Percentiles rank a stretch among this genome's conserved stretches.
phyloP scores from a whole-genome alignment of 2,797 vertebrate genomes.

The Bryconaethiops microstoma region DNA sequence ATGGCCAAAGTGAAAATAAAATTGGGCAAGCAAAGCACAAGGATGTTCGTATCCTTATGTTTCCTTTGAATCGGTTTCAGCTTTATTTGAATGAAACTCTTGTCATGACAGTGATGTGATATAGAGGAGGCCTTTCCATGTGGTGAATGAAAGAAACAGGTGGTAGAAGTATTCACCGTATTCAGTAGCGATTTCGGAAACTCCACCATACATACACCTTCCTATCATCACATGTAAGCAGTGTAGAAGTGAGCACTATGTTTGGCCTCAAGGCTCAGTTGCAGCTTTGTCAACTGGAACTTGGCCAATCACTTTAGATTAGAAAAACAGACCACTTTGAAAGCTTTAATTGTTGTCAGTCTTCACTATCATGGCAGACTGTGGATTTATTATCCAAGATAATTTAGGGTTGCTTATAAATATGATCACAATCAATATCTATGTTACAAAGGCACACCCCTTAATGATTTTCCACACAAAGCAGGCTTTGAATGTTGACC shows the following conservation, averaged over 20 bases:
- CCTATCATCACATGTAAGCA: neutral
- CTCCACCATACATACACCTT: neutral
- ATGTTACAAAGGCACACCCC: neutral
- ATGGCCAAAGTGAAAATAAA: neutral
- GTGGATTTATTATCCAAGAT: neutral
- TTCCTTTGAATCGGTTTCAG: neutral
- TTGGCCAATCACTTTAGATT: neutral
- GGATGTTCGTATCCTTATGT: too few species aligned
- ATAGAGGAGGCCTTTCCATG: neutral
- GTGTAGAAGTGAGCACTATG: neutral
- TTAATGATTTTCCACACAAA: neutral
- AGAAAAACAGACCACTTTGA: neutral
- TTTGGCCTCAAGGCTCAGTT: neutral
- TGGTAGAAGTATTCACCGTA: neutral
- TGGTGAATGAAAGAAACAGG: neutral
- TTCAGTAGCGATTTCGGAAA: slow-evolving; percentile 10
- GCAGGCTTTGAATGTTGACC: neutral
- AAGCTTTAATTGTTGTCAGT: neutral
- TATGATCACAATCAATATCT: neutral
- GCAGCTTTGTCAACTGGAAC: neutral
- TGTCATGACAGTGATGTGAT: neutral
- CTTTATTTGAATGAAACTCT: too few species aligned
- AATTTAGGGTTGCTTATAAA: neutral
- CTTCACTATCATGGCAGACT: neutral
- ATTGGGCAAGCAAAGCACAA: neutral